Base-by-base conservation (phyloP, 2,888 invertebrate species). In the Aplocera efformata region DNA sequence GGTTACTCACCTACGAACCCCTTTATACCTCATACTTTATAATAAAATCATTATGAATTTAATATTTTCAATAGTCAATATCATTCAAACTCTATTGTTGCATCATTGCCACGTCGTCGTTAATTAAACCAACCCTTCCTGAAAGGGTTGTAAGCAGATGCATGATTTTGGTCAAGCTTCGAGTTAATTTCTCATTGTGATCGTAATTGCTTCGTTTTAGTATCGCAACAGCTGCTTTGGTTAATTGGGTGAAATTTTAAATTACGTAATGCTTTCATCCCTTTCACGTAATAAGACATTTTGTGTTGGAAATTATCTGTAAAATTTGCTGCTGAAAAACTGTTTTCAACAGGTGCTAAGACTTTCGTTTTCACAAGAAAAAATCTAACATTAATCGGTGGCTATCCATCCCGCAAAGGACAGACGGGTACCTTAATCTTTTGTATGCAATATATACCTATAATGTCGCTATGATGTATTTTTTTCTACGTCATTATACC, bases 131-230 rank as follows among this genome's bases (percentile, higher is more conserved):
- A 63, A 65, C 63, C 61, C 70, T 60, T 63, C 67, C 63, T 63
- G 58, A 63, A 76, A 78, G 79, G 81, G 81, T 74, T 75, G 44
- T 54, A 56, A 70, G 75, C 85, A 86, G 83, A 85, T 86, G 85
- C 60, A 71, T 78, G 80, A 79, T 76, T 79, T 68, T 60, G 67
- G 71, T 67, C 68, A 68, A 72, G 70, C 75, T 68, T 72, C 64
- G 48, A 54, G 56, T 75, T 79, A 74, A 81, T 79, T 75, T 60
- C 63, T 63, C 73, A 51, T 45, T 45, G 36, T 30, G 40, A 40
- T 43, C 35, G 50, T 55, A 55, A 55, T 55, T 55, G 44, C 50
- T 46, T 64, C 65, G 40, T 67, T 58, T 56, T 64, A 58, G 58
- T 60, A 63, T 60, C 45, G 47, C 53, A 63, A 61, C 74, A 75